A percentile compares a stretch with the other conserved stretches of the same genome.
phyloP scores from a whole-genome alignment of 2,888 invertebrate genomes.

The Himalopsyche kuldschensis region DNA sequence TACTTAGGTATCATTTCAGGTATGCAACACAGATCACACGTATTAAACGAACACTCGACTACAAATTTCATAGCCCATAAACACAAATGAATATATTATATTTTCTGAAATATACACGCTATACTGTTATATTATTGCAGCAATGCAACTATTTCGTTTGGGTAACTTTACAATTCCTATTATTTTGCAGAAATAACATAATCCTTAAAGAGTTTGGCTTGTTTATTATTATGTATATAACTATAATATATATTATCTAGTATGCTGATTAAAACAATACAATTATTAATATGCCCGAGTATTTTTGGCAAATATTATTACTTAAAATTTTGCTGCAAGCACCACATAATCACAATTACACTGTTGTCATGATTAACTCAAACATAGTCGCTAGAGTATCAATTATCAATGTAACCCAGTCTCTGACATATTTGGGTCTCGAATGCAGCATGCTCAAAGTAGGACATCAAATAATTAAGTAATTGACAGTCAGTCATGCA shows the following conservation, averaged over 20 bases:
- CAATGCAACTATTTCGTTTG: neutral
- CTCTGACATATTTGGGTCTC: slow-evolving; percentile 25
- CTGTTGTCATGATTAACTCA: neutral
- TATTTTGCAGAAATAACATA: neutral
- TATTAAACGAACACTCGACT: neutral
- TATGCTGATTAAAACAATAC: neutral
- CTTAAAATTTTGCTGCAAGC: neutral
- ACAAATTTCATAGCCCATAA: neutral
- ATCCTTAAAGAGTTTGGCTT: neutral
- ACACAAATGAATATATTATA: neutral
- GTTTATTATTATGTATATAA: neutral
- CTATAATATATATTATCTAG: neutral
- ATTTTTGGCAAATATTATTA: neutral
- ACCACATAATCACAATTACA: neutral
- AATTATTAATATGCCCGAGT: neutral
- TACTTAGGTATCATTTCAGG: neutral
- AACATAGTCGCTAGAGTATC: neutral
- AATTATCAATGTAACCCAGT: slow-evolving; percentile 13
- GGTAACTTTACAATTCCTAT: neutral
- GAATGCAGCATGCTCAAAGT: slow-evolving; percentile 32
- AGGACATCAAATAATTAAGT: slow-evolving; percentile 12
- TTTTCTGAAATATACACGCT: neutral
- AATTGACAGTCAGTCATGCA: neutral
- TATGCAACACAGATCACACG: neutral
- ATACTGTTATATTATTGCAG: neutral